Evolutionary conservation across 2,113 vertebrate species (phyloP), one percentile per base, ranked within the genome.

Genomic region (Trachemys scripta): DNA sequence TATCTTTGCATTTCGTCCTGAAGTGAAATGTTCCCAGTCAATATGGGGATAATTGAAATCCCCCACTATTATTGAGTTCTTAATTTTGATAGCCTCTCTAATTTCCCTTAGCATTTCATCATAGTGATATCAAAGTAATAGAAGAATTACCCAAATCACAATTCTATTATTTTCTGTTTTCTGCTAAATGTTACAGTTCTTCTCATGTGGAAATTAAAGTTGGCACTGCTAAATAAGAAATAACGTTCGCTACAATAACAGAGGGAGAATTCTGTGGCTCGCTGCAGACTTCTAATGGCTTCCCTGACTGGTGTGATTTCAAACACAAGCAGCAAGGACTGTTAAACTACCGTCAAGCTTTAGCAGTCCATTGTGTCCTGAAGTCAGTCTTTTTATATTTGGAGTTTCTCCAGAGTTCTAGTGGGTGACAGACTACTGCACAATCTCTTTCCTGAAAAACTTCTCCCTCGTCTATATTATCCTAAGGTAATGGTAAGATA

Each of bases 371-470:
- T 51, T 1, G 1, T 10, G 57, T 82, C 79, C 65, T 2, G 3
- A 56, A 85, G 79, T 84, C 22, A 95, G 4, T 75, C 47, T 5
- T 57, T 87, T 69, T 20, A n/a, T 69, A 69, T 69, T 16, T 91
- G 53, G 25, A 24, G 2, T 81, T 85, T 90, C 72, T 93, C 8
- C 50, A 82, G 50, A 72, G 24, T 90, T 88, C 81, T 92, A 59
- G 57, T 95, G 93, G 65, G 82, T n/a, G 51, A 75, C 42, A 76
- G 24, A 42, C 24, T 72, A 9, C 95, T 95, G 95, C 84, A 80
- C 80, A 80, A 38, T 88, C 82, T 45, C 85, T 95, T 45, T 84
- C n/a, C 49, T 84, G 87, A 93, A 94, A 88, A n/a, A 27, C 25
- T 90, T 85, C 51, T 49, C 90, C 59, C 87, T 25, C 17, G 81